Evolutionary conservation across 2,113 vertebrate genomes (phyloP).

Genomic region (Ptyas mucosa): DNA sequence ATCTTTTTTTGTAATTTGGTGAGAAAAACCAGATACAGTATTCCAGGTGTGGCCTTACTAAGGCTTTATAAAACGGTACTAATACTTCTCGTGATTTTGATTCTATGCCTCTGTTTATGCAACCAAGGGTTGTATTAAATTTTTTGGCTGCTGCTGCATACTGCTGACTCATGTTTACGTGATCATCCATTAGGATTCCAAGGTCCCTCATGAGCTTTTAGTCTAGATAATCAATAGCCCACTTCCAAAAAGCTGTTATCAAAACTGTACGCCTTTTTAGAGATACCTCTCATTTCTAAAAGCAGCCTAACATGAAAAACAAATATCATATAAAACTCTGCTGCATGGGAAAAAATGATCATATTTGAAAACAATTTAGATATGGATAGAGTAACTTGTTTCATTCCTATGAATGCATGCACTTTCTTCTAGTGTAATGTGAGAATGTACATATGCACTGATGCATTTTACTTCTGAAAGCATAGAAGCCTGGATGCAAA

Average conservation of each 20-base stretch:
- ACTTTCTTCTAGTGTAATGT: not conserved
- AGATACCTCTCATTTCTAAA: not conserved
- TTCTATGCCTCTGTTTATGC: no score
- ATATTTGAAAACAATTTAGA: not conserved
- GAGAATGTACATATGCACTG: not conserved
- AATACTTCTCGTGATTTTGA: no score
- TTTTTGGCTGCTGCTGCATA: no score
- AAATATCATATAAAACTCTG: not conserved
- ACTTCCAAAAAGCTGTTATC: constrained; percentile 15
- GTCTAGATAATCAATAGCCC: not conserved
- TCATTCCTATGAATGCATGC: not conserved
- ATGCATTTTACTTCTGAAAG: not conserved
- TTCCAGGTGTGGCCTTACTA: not conserved
- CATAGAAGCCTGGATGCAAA: not conserved
- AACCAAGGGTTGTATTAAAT: no score
- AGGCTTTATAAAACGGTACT: no score
- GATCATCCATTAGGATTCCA: no score
- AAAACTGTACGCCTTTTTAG: not conserved
- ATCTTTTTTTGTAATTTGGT: not conserved
- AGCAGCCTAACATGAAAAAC: not conserved
- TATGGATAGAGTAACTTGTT: not conserved
- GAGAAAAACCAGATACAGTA: not conserved
- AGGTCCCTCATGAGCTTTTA: not conserved
- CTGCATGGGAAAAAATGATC: not conserved
- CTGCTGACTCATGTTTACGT: no score